A percentile compares a stretch with the other conserved stretches of the same genome.
Conservation (phyloP, 1,140 invertebrate genomes). For the Drosophila punjabiensis region DNA sequence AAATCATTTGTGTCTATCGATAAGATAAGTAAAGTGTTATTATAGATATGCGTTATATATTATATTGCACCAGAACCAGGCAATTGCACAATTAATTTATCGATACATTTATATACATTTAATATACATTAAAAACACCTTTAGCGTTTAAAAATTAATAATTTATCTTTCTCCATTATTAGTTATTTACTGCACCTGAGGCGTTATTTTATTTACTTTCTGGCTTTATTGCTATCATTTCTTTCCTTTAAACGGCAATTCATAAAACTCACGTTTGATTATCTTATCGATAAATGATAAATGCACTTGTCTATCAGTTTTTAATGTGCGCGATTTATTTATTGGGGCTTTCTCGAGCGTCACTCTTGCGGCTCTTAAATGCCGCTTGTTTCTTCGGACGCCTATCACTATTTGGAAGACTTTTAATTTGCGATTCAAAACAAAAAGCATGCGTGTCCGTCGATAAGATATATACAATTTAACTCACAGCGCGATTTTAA, state of each 20-base stretch:
- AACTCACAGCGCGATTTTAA: slow-evolving; percentile 7
- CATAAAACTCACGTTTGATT: neutral
- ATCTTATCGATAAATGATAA: slow-evolving; percentile 14
- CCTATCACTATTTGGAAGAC: slow-evolving; percentile 11
- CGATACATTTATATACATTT: too few species aligned
- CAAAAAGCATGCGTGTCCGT: slow-evolving; percentile 26
- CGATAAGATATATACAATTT: slow-evolving; percentile 31
- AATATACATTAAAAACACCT: neutral
- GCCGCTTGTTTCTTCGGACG: neutral
- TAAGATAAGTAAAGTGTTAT: slow-evolving; percentile 29
- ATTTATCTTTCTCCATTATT: neutral
- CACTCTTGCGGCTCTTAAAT: slow-evolving; percentile 5
- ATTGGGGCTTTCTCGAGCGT: slow-evolving; percentile 8
- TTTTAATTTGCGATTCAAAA: slow-evolving; percentile 28
- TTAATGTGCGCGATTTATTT: slow-evolving; percentile 16
- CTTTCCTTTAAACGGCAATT: slow-evolving; percentile 7
- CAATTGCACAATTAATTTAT: too few species aligned
- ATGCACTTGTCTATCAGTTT: slow-evolving; percentile 26
- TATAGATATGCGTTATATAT: neutral
- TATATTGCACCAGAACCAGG: neutral
- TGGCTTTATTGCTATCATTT: slow-evolving; percentile 1
- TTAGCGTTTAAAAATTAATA: neutral
- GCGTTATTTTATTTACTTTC: neutral
- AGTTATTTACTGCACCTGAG: neutral
- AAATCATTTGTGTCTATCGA: slow-evolving; percentile 28